phyloP scores from a whole-genome alignment of 2,797 vertebrate species.

The Labroides dimidiatus region DNA sequence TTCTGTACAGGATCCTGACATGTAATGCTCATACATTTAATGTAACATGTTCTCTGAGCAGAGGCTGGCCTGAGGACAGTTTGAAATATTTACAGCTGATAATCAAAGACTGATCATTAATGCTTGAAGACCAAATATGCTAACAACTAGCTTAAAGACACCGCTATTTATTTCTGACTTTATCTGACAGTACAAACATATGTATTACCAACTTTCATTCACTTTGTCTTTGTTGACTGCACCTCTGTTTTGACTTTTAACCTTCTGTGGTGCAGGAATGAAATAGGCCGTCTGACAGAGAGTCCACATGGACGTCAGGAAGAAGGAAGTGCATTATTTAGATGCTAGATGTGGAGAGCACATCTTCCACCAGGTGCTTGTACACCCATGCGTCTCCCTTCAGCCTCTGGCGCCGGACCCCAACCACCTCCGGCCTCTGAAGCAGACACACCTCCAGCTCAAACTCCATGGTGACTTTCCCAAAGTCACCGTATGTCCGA shows the following conservation, averaged over 20 bases:
- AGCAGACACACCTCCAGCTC: conserved; percentile 95
- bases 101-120: conserved; percentile 25
- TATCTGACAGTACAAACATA: not conserved
- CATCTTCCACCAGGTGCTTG: conserved; percentile 94
- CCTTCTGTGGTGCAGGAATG: no score
- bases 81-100: conserved; percentile 45
- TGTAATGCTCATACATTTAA: conserved; percentile 23
- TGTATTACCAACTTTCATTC: not conserved
- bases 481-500: conserved; percentile 89
- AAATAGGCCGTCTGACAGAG: not conserved
- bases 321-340: conserved; percentile 63
- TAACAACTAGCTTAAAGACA: not conserved
- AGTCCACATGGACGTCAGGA: not conserved
- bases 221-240: not conserved
- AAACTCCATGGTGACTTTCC: conserved; percentile 93
- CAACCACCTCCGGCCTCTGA: conserved; percentile 87
- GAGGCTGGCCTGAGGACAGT: conserved; percentile 32
- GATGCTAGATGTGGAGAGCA: conserved; percentile 87
- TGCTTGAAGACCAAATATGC: conserved; percentile 1
- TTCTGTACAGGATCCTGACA: conserved; percentile 28
- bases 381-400: conserved; percentile 98
- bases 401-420: conserved; percentile 90
- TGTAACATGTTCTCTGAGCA: conserved; percentile 19
- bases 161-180: no score
- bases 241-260: not conserved